Evolutionary conservation across 2,888 invertebrate species (phyloP).

Genomic region (Ormyrus pomaceus): DNA sequence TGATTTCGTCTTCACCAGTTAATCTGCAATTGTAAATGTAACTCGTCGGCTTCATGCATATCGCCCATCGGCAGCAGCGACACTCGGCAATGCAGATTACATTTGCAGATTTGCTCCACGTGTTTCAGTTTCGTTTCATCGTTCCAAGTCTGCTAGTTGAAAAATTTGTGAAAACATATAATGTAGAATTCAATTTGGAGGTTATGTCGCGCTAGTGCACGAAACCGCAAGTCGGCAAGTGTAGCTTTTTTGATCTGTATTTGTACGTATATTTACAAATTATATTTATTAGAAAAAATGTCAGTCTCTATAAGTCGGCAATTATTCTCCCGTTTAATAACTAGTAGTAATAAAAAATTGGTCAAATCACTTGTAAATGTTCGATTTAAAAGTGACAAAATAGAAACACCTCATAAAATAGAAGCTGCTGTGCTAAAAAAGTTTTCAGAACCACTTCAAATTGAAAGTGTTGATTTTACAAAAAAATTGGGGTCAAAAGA

Average conservation of each 20-base stretch:
- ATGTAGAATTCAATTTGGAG: no score
- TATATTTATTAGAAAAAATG: conserved; percentile 55
- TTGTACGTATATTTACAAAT: no score
- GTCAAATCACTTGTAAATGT: conserved; percentile 42
- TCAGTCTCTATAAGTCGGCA: conserved; percentile 55
- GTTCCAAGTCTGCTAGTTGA: no score
- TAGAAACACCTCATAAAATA: conserved; percentile 63
- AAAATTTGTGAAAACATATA: no score
- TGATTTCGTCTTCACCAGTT: neutral
- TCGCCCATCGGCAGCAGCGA: no score
- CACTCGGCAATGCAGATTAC: no score
- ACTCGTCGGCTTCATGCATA: no score
- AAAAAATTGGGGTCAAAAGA: conserved; percentile 76
- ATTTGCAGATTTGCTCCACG: no score
- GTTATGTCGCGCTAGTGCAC: no score
- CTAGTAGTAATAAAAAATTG: conserved; percentile 51
- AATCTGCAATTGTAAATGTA: neutral
- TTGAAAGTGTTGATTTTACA: conserved; percentile 75
- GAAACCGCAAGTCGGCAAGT: no score
- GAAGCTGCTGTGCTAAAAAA: conserved; percentile 78
- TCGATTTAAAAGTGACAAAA: conserved; percentile 48
- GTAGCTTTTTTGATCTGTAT: no score
- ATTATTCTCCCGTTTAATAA: conserved; percentile 56
- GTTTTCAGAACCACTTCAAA: conserved; percentile 76
- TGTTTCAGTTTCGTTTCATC: no score